Evolutionary conservation across 2,888 invertebrate genomes (phyloP), one percentile per base, ranked within the genome.

Genomic region (Arge pagana): DNA sequence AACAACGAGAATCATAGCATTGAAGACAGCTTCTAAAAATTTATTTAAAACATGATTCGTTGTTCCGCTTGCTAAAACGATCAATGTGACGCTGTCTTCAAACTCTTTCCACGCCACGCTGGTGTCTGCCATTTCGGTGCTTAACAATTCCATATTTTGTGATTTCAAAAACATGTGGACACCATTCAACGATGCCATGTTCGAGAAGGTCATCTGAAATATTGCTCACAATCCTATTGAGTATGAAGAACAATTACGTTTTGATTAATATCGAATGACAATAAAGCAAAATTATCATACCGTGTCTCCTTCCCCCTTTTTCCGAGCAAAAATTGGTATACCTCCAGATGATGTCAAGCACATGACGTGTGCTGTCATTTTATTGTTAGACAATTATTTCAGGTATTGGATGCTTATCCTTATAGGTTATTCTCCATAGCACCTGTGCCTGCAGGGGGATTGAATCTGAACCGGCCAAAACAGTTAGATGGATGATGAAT

Each of bases 141-240:
- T 85, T 48, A 87, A 72, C 61, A 95, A 79, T 58, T 85, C 81
- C 43, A 91, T 82, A 57, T 87, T 87, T 64, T 92, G 89, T 16
- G 90, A 90, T 77, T 91, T 91, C 42, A 92, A 89, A 74, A 93
- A 96, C 87, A 95, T 91, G 69, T 93, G 92, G 19, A 94, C 89
- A 3, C 94, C 94, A 81, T 95, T 94, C 26, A 96, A 77, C 0
- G 94, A 93, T 6, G 94, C 95, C 61, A 93, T 87, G 15, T 90
- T 87, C n/a, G 95, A 92, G 77, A 94, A 96, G 42, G 94, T 90
- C 53, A 95, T 79, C 94, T 95, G 69, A 41, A 81, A 76, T 56
- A n/a, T n/a, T n/a, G n/a, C n/a, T n/a, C n/a, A n/a, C n/a, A n/a
- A n/a, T n/a, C n/a, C n/a, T n/a, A n/a, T n/a, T n/a, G n/a, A n/a